Evolutionary conservation across 2,797 vertebrate species (phyloP).

Genomic region (Loris lydekkerianus): DNA sequence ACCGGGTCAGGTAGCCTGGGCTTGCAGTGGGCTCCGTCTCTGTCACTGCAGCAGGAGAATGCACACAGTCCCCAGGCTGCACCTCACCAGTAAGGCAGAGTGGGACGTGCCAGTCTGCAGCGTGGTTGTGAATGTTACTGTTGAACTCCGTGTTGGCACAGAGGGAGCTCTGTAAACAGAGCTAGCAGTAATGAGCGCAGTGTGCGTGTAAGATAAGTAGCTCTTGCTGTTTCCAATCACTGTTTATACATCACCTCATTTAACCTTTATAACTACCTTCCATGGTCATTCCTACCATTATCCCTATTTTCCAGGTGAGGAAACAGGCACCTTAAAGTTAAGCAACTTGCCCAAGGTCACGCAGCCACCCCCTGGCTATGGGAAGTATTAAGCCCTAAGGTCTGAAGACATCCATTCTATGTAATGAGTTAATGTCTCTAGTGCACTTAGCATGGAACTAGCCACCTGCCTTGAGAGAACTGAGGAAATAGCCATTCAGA

Average conservation of each 20-base stretch:
- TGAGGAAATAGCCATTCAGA: not conserved
- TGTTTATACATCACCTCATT: not conserved
- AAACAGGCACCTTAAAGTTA: not conserved
- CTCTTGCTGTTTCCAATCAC: fast-evolving
- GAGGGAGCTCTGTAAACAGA: fast-evolving
- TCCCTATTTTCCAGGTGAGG: not conserved
- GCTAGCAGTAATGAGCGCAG: fast-evolving
- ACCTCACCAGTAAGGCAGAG: not conserved
- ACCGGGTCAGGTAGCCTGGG: fast-evolving
- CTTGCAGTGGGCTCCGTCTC: not conserved
- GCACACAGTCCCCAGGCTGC: fast-evolving
- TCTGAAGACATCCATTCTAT: not conserved
- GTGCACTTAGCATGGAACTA: not conserved
- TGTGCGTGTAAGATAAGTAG: fast-evolving
- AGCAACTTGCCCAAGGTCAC: not conserved
- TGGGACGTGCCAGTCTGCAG: fast-evolving
- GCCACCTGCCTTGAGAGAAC: not conserved
- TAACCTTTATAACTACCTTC: too few relatives aligned
- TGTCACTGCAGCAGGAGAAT: too few relatives aligned
- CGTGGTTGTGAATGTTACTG: fast-evolving
- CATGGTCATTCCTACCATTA: not conserved
- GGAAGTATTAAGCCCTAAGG: not conserved
- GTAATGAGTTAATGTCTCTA: not conserved
- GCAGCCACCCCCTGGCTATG: not conserved
- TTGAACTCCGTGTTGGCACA: not conserved